Base-by-base conservation (phyloP, 2,888 invertebrate species). In the Acrocyrtus sp. region DNA sequence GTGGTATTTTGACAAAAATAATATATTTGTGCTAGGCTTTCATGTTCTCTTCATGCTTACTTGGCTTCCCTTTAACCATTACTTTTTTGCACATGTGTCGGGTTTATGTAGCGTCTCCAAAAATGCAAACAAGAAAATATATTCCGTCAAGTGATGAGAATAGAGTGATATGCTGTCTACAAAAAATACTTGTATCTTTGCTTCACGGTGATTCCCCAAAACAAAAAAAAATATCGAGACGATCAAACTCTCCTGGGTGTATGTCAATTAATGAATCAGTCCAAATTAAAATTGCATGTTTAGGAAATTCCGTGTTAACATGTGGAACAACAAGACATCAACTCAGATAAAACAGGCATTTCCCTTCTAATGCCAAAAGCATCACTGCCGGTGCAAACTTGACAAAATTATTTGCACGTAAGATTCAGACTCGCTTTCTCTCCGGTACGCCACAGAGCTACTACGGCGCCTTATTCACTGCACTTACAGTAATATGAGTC, bases 151-250 rank as follows among this genome's bases (percentile, higher is more conserved):
- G 68, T 51, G 70, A 70, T 61, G 70, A 63, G 70, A 70, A 57
- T 43, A 63, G 51, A 70, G 43, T 70, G 70, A 70, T 70, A 63
- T 63, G 70, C 56, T 70, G 70, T 26, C 53, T 70, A 70, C 70
- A 70, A 57, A 70, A 69, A 61, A 50, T 29, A 21, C 29, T 60
- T 48, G 29, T 48, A 47, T 24, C 58, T 58, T 58, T 24, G 15
- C 53, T 10, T 29, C 8, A 15, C 29, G 19, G 5, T 29, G 54
- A 26, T n/a, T 29, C 17, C 17, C 53, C 17, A n/a, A n/a, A n/a
- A n/a, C n/a, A n/a, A n/a, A n/a, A n/a, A n/a, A n/a, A n/a, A n/a
- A n/a, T n/a, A n/a, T n/a, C 6, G 43, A 39, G 34, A 34, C 5
- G 47, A 27, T 27, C 45, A 24, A 21, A 45, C 22, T 19, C 27